Evolutionary conservation across 2,888 invertebrate genomes (phyloP).

Genomic region (Pteria penguin): DNA sequence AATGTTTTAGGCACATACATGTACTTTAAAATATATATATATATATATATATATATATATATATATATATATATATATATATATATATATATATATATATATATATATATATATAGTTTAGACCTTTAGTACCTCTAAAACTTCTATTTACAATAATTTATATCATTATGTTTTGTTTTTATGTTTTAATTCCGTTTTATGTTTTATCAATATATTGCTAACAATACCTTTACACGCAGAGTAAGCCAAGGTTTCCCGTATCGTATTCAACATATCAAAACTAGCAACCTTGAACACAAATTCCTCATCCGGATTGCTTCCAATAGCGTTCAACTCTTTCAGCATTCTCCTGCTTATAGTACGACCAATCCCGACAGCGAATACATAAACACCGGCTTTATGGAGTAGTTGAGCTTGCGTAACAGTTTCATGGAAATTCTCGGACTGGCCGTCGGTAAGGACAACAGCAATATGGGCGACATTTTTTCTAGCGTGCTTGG

Average conservation of each 20-base stretch:
- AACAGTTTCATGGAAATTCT: slow-evolving; percentile 34
- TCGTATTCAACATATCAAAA: slow-evolving; percentile 41
- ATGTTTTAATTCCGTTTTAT: neutral
- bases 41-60: too few species aligned
- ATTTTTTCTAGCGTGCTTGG: slow-evolving; percentile 35
- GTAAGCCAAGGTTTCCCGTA: slow-evolving; percentile 31
- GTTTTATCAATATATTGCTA: neutral
- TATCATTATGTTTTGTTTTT: too few species aligned
- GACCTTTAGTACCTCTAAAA: too few species aligned
- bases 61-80: too few species aligned
- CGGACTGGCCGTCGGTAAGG: slow-evolving; percentile 53
- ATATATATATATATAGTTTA: too few species aligned
- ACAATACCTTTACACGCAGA: neutral
- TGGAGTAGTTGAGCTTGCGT: slow-evolving; percentile 43
- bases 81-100: too few species aligned
- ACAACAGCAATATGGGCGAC: slow-evolving; percentile 54
- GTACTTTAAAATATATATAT: too few species aligned
- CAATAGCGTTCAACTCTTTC: slow-evolving; percentile 60
- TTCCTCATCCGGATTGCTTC: slow-evolving; percentile 56
- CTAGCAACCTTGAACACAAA: slow-evolving; percentile 52
- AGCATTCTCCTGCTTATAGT: slow-evolving; percentile 30
- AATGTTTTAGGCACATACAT: too few species aligned
- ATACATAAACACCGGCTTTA: slow-evolving; percentile 48
- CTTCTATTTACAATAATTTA: too few species aligned
- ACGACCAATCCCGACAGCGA: slow-evolving; percentile 54